Evolutionary conservation across 1,140 invertebrate species (phyloP), one percentile per base, ranked within the genome.

Genomic region (Chironomus striatipennis): DNA sequence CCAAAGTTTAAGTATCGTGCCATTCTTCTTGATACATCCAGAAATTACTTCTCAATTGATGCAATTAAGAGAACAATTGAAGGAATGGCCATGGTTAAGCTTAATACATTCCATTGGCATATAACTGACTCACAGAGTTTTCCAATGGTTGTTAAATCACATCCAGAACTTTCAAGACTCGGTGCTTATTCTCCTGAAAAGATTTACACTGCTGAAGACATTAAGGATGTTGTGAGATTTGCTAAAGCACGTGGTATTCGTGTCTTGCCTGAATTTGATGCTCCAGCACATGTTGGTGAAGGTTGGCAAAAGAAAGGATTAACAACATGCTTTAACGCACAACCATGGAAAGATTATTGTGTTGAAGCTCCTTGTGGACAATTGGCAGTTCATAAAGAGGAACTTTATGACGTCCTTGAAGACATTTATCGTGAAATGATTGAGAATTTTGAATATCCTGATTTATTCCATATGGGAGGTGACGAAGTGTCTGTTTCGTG

Each of bases 21-120:
- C 2, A 81, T 95, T 0, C 80, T 92, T 3, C 78, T 95, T 42
- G 93, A 95, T 77, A 93, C 92, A 0, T 86, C 91, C 0, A 86
- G 93, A 24, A 94, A 93, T 80, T 93, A 86, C 78, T 85, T 90
- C 77, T 83, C 87, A 1, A 86, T 93, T 5, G 84, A 87, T 2
- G 82, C 86, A 0, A 90, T 96, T 67, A 87, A 91, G 77, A 83
- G 86, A 17, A 92, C 91, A 0, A 84, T 96, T 64, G 91, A 93
- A 78, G 93, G 85, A 0, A 94, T 95, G 92, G 88, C 89, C 0
- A 85, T 88, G 78, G 89, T 89, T 10, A 96, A 95, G 79, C 78
- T 96, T 43, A 96, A 96, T 79, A 89, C 90, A 0, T 91, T 96
- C 80, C 93, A 96, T 77, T 95, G 93, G 92, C 93, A 96, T 77